Conservation (phyloP, 2,797 vertebrate genomes). For the Rhinogobio ventralis region DNA sequence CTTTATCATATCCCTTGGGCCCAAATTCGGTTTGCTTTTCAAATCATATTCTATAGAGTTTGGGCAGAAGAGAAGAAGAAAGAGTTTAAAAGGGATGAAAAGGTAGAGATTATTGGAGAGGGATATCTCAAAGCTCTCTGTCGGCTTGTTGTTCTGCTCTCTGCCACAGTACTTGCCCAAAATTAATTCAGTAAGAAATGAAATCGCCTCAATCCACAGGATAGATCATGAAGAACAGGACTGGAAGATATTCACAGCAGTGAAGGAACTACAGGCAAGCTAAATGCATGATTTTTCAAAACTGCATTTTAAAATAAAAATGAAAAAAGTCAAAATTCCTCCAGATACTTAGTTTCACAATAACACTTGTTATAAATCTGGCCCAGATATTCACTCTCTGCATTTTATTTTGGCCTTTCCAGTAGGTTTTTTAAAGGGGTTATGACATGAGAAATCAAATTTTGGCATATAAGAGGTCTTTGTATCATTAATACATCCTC, state of each 20-base stretch:
- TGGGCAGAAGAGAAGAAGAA: slow-evolving; percentile 35
- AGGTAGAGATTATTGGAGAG: slow-evolving; percentile 37
- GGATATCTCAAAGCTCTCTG: not conserved
- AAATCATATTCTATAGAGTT: slow-evolving; percentile 44
- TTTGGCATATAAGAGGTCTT: no score
- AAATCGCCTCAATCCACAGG: slow-evolving; percentile 15
- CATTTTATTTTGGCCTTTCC: not conserved
- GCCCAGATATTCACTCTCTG: not conserved
- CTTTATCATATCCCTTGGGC: slow-evolving; percentile 19
- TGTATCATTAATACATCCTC: no score
- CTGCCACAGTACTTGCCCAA: not conserved
- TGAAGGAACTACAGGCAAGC: not conserved
- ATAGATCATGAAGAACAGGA: slow-evolving; percentile 2
- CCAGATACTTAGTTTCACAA: not conserved
- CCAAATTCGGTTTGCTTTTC: slow-evolving; percentile 23
- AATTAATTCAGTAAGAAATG: not conserved
- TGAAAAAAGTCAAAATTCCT: not conserved
- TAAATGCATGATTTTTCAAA: not conserved
- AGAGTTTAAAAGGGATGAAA: slow-evolving; percentile 41
- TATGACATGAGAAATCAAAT: no score
- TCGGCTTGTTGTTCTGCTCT: slow-evolving; percentile 34
- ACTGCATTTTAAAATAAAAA: not conserved
- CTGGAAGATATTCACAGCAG: not conserved
- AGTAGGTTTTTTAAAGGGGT: not conserved
- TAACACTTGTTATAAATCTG: not conserved